phyloP scores from a whole-genome alignment of 2,888 invertebrate genomes.

The Cosmopolites sordidus region DNA sequence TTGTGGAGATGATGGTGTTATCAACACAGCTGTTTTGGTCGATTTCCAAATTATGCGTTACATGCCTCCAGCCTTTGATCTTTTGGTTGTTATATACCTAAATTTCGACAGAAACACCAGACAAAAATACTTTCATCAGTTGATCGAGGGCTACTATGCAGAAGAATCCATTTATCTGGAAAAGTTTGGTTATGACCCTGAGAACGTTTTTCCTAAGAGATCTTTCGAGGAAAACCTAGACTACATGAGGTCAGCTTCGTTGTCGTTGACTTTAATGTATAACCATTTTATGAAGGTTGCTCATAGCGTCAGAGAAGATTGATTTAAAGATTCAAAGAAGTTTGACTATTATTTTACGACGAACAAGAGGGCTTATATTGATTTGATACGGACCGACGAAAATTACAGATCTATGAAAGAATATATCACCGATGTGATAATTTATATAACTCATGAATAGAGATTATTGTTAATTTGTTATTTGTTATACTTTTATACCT shows the following conservation, averaged over 20 bases:
- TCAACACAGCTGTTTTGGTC: constrained; percentile 39
- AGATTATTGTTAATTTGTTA: no score
- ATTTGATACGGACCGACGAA: neutral
- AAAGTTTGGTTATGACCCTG: constrained; percentile 30
- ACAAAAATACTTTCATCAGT: constrained; percentile 27
- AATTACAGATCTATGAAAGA: neutral
- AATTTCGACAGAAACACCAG: constrained; percentile 39
- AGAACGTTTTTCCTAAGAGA: constrained; percentile 29
- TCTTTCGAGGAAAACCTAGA: constrained; percentile 30
- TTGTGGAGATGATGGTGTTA: constrained; percentile 39
- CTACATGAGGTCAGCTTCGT: constrained; percentile 29
- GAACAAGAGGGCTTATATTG: constrained; percentile 1
- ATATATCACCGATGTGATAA: no score
- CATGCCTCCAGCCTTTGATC: constrained; percentile 64
- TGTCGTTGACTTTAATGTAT: constrained; percentile 26
- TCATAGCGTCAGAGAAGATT: constrained; percentile 27
- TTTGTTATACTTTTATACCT: no score
- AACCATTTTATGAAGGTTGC: constrained; percentile 23
- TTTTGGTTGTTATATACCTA: constrained; percentile 46
- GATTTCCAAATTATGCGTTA: constrained; percentile 50
- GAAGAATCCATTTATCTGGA: constrained; percentile 34
- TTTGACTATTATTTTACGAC: constrained; percentile 13
- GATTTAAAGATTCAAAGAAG: constrained; percentile 26
- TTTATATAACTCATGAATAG: no score
- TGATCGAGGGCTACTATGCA: constrained; percentile 41